Base-by-base conservation (phyloP, 1,140 invertebrate species). In the Panagrolaimus sp. region DNA sequence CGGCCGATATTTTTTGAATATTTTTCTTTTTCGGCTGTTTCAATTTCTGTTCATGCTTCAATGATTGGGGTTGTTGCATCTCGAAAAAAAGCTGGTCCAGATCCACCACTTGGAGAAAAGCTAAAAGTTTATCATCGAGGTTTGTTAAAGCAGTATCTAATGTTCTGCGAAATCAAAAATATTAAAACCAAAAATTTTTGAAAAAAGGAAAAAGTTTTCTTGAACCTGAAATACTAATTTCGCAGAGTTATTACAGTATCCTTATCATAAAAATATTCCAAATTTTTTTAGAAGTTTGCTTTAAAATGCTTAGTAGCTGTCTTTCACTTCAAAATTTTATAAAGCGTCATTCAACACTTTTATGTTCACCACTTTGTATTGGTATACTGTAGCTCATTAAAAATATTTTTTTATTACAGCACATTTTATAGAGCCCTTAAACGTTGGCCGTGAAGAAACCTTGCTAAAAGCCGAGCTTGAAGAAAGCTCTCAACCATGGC, bases 1-100 rank as follows among this genome's bases (percentile, higher is more conserved):
- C 46, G 69, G 16, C 68, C 69, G 9, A 45, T 70, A 11, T 70
- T 70, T 43, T 70, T 70, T 46, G 69, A 70, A 62, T 70, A 70
- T 31, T 70, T 72, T 16, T 20, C 14, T 46, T 70, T 70, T 44
- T 70, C 66, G 8, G 69, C 69, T 20, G 69, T 71, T 45, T 71
- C 68, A 23, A 31, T 70, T 5, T 65, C 66, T 7, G 53, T 70
- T 46, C 69, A 70, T 31, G 69, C 68, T 9, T 71, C 16, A n/a
- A 45, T 70, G 13, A 70, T 65, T n/a, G 65, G 13, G 20, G 20
- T 71, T 14, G 48, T 71, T 11, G 20, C 47, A 9, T 63, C n/a
- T 20, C 13, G 45, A 16, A 70, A 70, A 20, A 70, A 70, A 48
- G 25, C 69, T 27, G 20, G 27, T 8, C 68, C 68, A 20, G 69